Evolutionary conservation across 1,140 invertebrate species (phyloP), one percentile per base, ranked within the genome.

Genomic region (Papilio aristodemus): DNA sequence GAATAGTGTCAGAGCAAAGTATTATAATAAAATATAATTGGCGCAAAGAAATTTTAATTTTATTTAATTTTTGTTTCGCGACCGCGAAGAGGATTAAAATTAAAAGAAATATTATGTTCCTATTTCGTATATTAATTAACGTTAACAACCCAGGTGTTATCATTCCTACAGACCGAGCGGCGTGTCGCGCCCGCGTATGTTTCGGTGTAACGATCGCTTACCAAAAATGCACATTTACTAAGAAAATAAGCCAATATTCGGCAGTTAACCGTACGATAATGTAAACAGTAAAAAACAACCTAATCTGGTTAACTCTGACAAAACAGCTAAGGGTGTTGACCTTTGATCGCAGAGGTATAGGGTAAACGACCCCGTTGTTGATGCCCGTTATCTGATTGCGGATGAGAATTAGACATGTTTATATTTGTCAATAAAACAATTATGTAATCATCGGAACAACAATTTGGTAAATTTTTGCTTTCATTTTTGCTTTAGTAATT

Each of bases 221-320:
- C 13, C 67, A 74, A 71, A 74, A 67, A 71, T 69, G 57, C 64
- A 43, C 59, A 67, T 71, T 46, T 41, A 19, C 14, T 67, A 17
- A 43, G 32, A 36, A 72, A 62, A 59, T 59, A 72, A 19, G 50
- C 63, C 58, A 70, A 73, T 68, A 41, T 58, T 39, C 27, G 64
- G 8, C 39, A 67, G 59, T 41, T 63, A 71, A 71, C 57, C 62
- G 38, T 22, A 32, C 70, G 68, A 73, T 37, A 17, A 46, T 38
- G 59, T 70, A 77, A 77, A 76, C 74, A 75, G 71, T 70, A 76
- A 81, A 80, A 80, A 82, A 80, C 54, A 73, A 78, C 71, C 67
- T 80, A 80, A 83, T 80, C 77, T 76, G 73, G 77, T 79, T 83
- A 78, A 74, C 72, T 80, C 71, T 74, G 71, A 74, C 75, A 74